A percentile compares a stretch with the other conserved stretches of the same genome.
Evolutionary conservation across 2,888 invertebrate genomes (phyloP).

Genomic region (Amphiduros pacificus): DNA sequence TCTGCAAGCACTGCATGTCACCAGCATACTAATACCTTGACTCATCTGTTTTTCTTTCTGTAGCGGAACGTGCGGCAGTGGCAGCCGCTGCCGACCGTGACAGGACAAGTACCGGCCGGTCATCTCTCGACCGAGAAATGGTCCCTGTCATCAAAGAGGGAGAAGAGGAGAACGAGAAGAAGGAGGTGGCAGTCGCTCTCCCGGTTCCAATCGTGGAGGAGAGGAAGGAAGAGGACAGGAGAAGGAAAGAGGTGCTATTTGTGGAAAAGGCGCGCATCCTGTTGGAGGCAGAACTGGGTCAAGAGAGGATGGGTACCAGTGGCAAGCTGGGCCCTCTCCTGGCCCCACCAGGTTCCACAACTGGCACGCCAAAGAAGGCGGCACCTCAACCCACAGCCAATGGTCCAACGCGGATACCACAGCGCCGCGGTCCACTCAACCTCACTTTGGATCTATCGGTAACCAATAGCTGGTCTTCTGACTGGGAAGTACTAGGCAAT

Average conservation of each 20-base stretch:
- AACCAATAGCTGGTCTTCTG: conserved; percentile 24
- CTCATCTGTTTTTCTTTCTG: too few species aligned
- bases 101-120: too few species aligned
- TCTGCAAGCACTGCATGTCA: too few species aligned
- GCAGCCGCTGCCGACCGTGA: too few species aligned
- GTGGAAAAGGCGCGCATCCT: conserved; percentile 11
- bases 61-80: too few species aligned
- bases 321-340: conserved; percentile 9
- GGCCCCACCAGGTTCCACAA: not conserved
- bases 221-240: too few species aligned
- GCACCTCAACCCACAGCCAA: conserved; percentile 20
- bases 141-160: too few species aligned
- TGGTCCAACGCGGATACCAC: conserved; percentile 19
- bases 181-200: too few species aligned
- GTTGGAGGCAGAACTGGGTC: conserved; percentile 14
- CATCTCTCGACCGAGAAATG: too few species aligned
- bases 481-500: not conserved
- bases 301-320: conserved; percentile 6
- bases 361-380: not conserved
- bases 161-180: too few species aligned
- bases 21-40: too few species aligned
- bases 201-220: too few species aligned
- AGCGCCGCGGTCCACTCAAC: conserved; percentile 32
- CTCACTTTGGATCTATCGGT: conserved; percentile 35
- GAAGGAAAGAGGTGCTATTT: conserved; percentile 6